A percentile compares a stretch with the other conserved stretches of the same genome.
Conservation (phyloP, 2,888 invertebrate species). For the Spilosoma lubricipeda region DNA sequence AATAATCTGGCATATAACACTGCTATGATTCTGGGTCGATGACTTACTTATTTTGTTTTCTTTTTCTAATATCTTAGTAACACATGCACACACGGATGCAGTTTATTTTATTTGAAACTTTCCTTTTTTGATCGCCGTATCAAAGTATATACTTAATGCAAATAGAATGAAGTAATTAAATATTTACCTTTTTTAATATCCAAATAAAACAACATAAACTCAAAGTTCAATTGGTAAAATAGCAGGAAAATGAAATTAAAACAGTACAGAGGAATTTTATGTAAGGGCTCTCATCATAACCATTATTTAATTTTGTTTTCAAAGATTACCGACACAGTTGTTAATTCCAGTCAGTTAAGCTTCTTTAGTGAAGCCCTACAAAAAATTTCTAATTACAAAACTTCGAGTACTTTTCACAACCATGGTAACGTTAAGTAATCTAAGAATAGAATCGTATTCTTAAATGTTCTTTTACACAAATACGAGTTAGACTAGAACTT, state of each 20-base stretch:
- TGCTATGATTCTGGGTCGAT: constrained; percentile 42
- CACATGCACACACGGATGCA: not conserved
- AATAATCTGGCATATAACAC: constrained; percentile 51
- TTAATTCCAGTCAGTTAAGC: constrained; percentile 9
- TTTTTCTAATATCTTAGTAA: constrained; percentile 12
- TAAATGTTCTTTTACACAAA: not conserved
- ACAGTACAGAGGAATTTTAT: not conserved
- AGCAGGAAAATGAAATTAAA: not conserved
- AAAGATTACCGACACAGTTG: constrained; percentile 10
- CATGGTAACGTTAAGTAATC: not conserved
- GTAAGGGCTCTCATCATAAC: not conserved
- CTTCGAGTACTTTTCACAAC: constrained; percentile 5
- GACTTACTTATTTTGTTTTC: constrained; percentile 26
- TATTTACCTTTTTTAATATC: not conserved
- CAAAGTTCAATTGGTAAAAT: not conserved
- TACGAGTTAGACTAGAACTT: not conserved
- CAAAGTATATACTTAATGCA: not conserved
- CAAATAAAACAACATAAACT: not conserved
- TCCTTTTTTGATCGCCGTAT: not conserved
- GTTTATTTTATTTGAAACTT: not conserved
- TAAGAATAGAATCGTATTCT: not conserved
- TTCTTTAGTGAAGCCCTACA: constrained; percentile 16
- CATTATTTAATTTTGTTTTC: constrained; percentile 8
- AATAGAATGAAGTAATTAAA: not conserved
- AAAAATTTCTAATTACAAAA: constrained; percentile 17